These are phyloP conservation scores for Plusia festucae DNA, from an alignment of 2,888 invertebrate species.

Conservation along the genomic window DNA sequence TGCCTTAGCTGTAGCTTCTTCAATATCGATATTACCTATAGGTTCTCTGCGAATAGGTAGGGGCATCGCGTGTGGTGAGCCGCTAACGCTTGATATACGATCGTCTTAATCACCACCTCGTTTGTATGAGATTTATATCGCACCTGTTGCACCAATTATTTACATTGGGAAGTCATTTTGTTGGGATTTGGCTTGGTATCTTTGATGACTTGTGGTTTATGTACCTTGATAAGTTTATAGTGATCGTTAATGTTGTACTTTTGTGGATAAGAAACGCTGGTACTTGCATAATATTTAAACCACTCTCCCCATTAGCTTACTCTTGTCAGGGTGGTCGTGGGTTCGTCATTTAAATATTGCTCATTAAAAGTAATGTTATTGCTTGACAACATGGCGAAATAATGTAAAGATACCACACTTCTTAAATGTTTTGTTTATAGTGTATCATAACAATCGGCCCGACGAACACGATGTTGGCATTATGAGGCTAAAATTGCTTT, in stretches of 20 bases:
- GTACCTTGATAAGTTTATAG: conserved; percentile 18
- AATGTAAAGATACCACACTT: conserved; percentile 10
- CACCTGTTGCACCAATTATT: conserved; percentile 87
- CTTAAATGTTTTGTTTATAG: conserved; percentile 42
- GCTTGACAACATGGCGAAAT: neutral
- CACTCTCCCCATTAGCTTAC: too few species aligned
- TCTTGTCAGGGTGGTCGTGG: too few species aligned
- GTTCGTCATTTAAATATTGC: too few species aligned
- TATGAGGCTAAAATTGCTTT: conserved; percentile 59
- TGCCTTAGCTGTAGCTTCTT: conserved; percentile 48
- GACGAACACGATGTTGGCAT: conserved; percentile 58
- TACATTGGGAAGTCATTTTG: conserved; percentile 81
- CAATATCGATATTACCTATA: conserved; percentile 63
- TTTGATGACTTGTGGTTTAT: conserved; percentile 33
- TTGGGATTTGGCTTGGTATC: conserved; percentile 59
- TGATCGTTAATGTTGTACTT: neutral
- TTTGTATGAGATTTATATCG: conserved; percentile 83
- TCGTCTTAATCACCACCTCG: conserved; percentile 83
- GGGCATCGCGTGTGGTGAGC: conserved; percentile 76
- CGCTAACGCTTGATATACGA: conserved; percentile 80
- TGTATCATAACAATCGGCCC: conserved; percentile 45
- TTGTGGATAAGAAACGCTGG: too few species aligned
- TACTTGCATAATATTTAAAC: too few species aligned
- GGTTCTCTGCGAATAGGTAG: conserved; percentile 68
- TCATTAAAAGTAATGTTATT: neutral